phyloP scores from a whole-genome alignment of 1,140 invertebrate genomes.

The Lordiphosa clarofinis region DNA sequence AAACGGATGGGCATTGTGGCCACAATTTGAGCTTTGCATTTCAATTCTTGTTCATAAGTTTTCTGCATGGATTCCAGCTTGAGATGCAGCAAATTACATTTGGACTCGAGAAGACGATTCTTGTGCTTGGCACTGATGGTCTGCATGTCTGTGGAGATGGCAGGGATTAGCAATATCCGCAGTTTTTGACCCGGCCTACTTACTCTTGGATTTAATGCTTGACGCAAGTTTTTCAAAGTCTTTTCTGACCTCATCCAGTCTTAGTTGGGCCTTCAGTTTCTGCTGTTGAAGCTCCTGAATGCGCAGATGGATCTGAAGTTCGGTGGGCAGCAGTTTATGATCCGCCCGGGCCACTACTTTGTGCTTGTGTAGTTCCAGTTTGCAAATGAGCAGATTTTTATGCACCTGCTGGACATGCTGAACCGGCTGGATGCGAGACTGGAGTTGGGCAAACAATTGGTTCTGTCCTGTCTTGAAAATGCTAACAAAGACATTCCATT shows the following conservation, averaged over 20 bases:
- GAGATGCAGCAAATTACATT: constrained; percentile 46
- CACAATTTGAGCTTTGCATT: constrained; percentile 48
- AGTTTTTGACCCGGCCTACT: background rate
- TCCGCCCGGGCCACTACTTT: constrained; percentile 50
- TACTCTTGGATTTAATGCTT: constrained; percentile 65
- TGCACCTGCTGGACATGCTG: constrained; percentile 53
- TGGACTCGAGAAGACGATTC: constrained; percentile 34
- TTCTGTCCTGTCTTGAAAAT: constrained; percentile 65
- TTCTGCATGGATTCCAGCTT: constrained; percentile 52
- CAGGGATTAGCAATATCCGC: background rate
- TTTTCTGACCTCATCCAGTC: constrained; percentile 38
- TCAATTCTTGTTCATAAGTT: constrained; percentile 36
- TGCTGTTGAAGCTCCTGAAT: constrained; percentile 52
- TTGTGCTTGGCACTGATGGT: constrained; percentile 47
- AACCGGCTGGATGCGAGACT: constrained; percentile 47
- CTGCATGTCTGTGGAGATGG: constrained; percentile 58
- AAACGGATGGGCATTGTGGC: constrained; percentile 59
- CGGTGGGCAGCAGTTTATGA: constrained; percentile 50
- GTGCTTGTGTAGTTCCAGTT: constrained; percentile 45
- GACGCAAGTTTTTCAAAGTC: constrained; percentile 45
- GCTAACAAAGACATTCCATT: constrained; percentile 22
- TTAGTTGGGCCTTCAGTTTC: constrained; percentile 28
- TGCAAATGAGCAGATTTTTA: constrained; percentile 56
- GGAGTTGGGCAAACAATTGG: constrained; percentile 51
- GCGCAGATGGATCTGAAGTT: constrained; percentile 56